Evolutionary conservation across 2,113 vertebrate species (phyloP).

Genomic region (Herpetotheres cachinnans): DNA sequence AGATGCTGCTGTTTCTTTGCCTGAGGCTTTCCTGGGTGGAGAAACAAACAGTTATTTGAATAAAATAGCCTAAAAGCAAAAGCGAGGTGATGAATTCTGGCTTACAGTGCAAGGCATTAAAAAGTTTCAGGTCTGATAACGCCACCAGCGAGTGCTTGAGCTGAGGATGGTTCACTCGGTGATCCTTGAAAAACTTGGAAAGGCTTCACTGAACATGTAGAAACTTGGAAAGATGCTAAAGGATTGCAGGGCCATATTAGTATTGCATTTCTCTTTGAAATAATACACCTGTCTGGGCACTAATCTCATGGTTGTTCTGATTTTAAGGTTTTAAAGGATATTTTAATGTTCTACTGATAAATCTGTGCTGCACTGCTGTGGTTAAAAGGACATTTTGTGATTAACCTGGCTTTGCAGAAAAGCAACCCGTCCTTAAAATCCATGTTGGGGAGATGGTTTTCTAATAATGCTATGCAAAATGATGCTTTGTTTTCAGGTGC

Average conservation of each 20-base stretch:
- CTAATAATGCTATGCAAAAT: not conserved
- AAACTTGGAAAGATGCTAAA: not conserved
- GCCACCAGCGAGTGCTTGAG: not conserved
- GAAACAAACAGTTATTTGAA: not conserved
- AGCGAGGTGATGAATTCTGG: not conserved
- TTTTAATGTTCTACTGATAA: not conserved
- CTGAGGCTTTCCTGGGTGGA: not conserved
- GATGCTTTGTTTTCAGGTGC: not conserved
- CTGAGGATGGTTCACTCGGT: not conserved
- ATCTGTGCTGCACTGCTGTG: not conserved
- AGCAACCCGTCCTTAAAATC: not conserved
- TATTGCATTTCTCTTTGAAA: not conserved
- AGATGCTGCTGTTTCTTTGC: not conserved
- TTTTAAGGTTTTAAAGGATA: not conserved
- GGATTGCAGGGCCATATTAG: rapidly evolving
- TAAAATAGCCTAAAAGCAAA: not conserved
- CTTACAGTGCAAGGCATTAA: not conserved
- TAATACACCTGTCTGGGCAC: not conserved
- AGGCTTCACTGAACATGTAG: not conserved
- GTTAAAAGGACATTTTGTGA: not conserved
- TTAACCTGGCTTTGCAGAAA: not conserved
- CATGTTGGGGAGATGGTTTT: not conserved
- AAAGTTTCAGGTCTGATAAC: not conserved
- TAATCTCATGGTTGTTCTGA: not conserved
- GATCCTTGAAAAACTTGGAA: not conserved